Evolutionary conservation across 2,888 invertebrate species (phyloP).

Genomic region (Nomada ferruginata): DNA sequence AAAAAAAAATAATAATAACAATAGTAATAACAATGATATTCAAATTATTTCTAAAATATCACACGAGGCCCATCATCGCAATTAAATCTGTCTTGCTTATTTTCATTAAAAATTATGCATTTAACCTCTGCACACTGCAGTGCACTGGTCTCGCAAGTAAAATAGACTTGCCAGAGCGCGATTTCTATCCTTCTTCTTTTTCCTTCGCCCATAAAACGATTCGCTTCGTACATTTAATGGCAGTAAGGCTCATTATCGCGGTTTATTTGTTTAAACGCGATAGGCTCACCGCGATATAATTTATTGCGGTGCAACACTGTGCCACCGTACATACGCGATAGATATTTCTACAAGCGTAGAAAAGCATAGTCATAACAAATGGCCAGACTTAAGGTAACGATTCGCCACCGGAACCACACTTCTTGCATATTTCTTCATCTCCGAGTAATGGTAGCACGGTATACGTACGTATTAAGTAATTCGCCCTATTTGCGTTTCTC

Average conservation of each 20-base stretch:
- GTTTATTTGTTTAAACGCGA: slow-evolving; percentile 14
- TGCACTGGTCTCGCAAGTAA: no score
- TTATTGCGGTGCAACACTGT: slow-evolving; percentile 28
- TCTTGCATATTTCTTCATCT: slow-evolving; percentile 29
- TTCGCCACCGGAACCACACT: background rate
- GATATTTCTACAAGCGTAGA: slow-evolving; percentile 16
- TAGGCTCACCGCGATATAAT: slow-evolving; percentile 7
- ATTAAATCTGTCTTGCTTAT: no score
- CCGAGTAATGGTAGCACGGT: background rate
- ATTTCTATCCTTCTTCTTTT: background rate
- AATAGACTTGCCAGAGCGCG: no score
- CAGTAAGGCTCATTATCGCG: slow-evolving; percentile 32
- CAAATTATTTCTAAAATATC: no score
- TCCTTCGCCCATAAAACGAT: slow-evolving; percentile 10
- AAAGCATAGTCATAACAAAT: slow-evolving; percentile 19
- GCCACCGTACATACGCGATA: background rate
- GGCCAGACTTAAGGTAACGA: background rate
- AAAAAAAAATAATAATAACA: no score
- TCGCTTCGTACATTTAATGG: slow-evolving; percentile 9
- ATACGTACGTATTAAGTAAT: slow-evolving; percentile 61
- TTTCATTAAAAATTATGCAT: no score
- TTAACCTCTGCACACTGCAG: no score
- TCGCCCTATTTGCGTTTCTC: slow-evolving; percentile 24
- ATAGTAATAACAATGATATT: no score
- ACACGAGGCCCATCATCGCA: no score